Base-by-base conservation (phyloP, 2,797 vertebrate genomes). In the Novumbra hubbsi region DNA sequence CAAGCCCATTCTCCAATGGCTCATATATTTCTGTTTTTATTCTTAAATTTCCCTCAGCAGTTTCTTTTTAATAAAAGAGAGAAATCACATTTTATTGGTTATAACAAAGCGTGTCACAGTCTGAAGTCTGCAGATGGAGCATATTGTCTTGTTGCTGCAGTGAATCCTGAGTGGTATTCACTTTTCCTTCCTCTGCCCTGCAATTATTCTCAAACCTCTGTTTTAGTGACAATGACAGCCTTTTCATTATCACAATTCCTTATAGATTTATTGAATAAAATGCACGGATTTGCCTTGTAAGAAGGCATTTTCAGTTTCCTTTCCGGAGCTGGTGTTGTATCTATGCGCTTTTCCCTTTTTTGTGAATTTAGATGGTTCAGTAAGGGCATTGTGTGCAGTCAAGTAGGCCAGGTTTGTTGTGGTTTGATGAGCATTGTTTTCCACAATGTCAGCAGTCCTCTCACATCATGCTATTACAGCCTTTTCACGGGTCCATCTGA, bases 171-270 rank as follows among this genome's bases (percentile, higher is more conserved):
- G 7, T 19, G 68, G 71, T 1, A 75, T 80, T 79, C 77, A 48
- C 74, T 64, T 67, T 55, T 76, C 72, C 73, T 74, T 72, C 62
- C 73, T 80, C 72, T 83, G 76, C 72, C 68, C 70, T 72, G 77
- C 79, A 84, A 80, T 87, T 89, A 83, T 81, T 70, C 68, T 74
- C 63, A 64, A 75, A 70, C 71, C 38, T 28, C 68, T 73, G 75
- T 75, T 68, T 78, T 70, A 45, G 48, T 72, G 72, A 69, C 62
- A 75, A 62, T 45, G 41, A 45, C 52, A 73, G 49, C 52, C 70
- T 76, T 16, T 52, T 82, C 65, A 71, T 78, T 73, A 74, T 41
- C 73, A 2, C 4, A 12, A 73, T 73, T 74, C 50, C 70, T 75
- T 74, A 52, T 55, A 41, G 4, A 48, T 30, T 4, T 38, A 6